These are phyloP conservation scores for Diabrotica virgifera DNA, from an alignment of 1,140 invertebrate genomes.

Conservation along the genomic window DNA sequence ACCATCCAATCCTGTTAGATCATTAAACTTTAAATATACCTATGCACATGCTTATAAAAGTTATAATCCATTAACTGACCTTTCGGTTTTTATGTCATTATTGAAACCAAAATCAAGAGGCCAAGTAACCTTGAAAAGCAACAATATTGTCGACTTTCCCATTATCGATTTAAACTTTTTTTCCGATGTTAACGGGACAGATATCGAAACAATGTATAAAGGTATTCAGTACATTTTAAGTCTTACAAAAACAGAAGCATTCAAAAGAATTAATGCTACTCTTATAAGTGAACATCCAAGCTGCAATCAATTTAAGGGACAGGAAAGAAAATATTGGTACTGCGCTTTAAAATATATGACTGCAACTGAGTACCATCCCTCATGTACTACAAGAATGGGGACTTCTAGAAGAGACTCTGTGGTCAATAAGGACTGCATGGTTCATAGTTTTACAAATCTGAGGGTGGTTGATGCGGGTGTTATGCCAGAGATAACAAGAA, in stretches of 20 bases:
- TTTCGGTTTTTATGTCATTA: conserved; percentile 58
- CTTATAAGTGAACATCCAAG: conserved; percentile 7
- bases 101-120: conserved; percentile 73
- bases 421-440: conserved; percentile 48
- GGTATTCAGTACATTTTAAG: conserved; percentile 59
- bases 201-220: conserved; percentile 61
- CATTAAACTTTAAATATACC: too few species aligned
- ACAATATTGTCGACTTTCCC: conserved; percentile 70
- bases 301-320: conserved; percentile 22
- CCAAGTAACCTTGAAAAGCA: conserved; percentile 61
- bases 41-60: background rate
- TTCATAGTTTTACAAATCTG: conserved; percentile 48
- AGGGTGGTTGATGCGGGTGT: conserved; percentile 51
- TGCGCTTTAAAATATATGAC: conserved; percentile 19
- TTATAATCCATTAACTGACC: conserved; percentile 29
- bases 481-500: conserved; percentile 45
- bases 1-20: too few species aligned
- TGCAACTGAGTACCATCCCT: conserved; percentile 50
- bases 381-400: conserved; percentile 61
- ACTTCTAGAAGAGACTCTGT: conserved; percentile 49
- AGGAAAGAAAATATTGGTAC: conserved; percentile 23
- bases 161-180: conserved; percentile 76
- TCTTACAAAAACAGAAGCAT: conserved; percentile 56
- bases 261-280: too few species aligned
- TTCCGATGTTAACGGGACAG: conserved; percentile 54